phyloP scores from a whole-genome alignment of 1,140 invertebrate genomes.

The Drosophila sturtevanti region DNA sequence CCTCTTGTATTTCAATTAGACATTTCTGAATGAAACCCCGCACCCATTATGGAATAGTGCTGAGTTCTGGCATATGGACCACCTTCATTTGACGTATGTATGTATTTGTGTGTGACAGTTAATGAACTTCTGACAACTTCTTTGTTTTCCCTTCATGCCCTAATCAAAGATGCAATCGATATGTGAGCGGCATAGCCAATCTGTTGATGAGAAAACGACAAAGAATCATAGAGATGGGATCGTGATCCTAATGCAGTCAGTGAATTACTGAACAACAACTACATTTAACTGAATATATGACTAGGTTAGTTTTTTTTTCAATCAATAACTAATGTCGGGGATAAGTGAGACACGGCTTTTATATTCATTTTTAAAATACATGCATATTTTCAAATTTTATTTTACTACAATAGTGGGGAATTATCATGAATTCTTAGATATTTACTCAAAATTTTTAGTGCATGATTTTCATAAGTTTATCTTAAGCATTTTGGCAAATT shows the following conservation, averaged over 20 bases:
- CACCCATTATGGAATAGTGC: constrained; percentile 2
- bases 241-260: constrained; percentile 45
- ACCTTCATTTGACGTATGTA: constrained; percentile 19
- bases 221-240: constrained; percentile 5
- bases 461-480: no score
- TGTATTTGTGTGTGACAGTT: constrained; percentile 68
- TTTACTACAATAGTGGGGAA: no score
- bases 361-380: no score
- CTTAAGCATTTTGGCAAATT: not conserved
- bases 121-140: constrained; percentile 65
- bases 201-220: constrained; percentile 1
- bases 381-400: no score
- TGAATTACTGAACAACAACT: constrained; percentile 56
- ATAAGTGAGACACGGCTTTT: no score
- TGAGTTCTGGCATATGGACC: constrained; percentile 60
- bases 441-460: no score
- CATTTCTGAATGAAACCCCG: not conserved
- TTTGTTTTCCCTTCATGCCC: constrained; percentile 45
- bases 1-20: constrained; percentile 1
- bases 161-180: constrained; percentile 54
- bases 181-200: constrained; percentile 55
- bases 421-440: no score
- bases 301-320: no score
- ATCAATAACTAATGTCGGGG: no score
- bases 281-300: no score